Conservation (phyloP, 1,140 invertebrate species). For the Drosophila elegans region DNA sequence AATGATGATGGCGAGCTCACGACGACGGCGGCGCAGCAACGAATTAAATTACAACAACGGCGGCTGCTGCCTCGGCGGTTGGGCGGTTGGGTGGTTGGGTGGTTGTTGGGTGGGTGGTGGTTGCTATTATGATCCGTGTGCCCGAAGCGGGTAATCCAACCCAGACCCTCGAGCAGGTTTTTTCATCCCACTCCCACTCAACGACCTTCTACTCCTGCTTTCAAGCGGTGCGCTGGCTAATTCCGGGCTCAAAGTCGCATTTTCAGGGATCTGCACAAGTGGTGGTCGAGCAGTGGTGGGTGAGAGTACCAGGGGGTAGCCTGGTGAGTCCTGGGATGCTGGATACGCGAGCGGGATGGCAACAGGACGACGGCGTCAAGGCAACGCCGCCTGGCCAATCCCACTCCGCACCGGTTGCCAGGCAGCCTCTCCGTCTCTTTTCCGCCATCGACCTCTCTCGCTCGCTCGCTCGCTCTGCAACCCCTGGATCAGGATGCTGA, state of each 20-base stretch:
- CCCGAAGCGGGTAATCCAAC: slow-evolving; percentile 77
- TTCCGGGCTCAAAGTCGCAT: slow-evolving; percentile 80
- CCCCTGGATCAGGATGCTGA: slow-evolving; percentile 66
- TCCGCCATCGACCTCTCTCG: not conserved
- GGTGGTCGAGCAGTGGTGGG: slow-evolving; percentile 36
- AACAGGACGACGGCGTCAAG: slow-evolving; percentile 62
- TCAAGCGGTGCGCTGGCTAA: slow-evolving; percentile 71
- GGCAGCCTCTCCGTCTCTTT: slow-evolving; percentile 47
- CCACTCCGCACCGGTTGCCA: slow-evolving; percentile 67
- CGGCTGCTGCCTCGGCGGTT: slow-evolving; percentile 25
- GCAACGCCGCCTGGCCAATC: slow-evolving; percentile 74
- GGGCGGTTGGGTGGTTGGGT: slow-evolving; percentile 33
- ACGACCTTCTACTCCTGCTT: not conserved
- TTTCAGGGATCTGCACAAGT: slow-evolving; percentile 79
- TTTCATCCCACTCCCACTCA: not conserved
- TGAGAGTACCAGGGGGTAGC: slow-evolving; percentile 2
- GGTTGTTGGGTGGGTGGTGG: slow-evolving; percentile 30
- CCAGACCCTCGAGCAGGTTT: slow-evolving; percentile 44
- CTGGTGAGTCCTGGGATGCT: slow-evolving; percentile 21
- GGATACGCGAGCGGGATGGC: slow-evolving; percentile 55
- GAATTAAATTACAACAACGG: slow-evolving; percentile 78
- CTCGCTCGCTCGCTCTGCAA: slow-evolving; percentile 36
- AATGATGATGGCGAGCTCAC: slow-evolving; percentile 66
- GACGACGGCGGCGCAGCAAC: slow-evolving; percentile 74
- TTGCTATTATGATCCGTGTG: slow-evolving; percentile 71